Percentiles rank a stretch among this genome's conserved stretches.
These are phyloP conservation scores for Dallia pectoralis DNA, from an alignment of 2,797 vertebrate species.

Conservation along the genomic window DNA sequence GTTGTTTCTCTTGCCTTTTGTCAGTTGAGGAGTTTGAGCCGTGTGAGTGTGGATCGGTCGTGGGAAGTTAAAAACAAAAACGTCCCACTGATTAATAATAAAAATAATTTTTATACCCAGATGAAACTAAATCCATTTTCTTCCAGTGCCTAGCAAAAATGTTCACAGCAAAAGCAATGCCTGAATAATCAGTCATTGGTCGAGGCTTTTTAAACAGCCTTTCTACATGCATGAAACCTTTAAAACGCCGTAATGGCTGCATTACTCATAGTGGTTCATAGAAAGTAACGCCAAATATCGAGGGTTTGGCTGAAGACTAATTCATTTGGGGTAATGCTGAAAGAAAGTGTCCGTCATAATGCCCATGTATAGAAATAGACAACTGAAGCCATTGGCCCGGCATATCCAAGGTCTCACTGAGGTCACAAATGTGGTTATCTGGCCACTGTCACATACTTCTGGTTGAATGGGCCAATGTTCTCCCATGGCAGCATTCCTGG, in stretches of 20 bases:
- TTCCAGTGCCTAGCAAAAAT: not conserved
- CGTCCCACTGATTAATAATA: too few species aligned
- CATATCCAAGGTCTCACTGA: not conserved
- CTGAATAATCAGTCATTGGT: not conserved
- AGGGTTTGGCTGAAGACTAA: not conserved
- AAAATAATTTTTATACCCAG: too few species aligned
- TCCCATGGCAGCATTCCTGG: not conserved
- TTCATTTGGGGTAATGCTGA: not conserved
- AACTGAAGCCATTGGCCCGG: not conserved
- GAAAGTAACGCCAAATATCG: not conserved
- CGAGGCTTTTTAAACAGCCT: conserved; percentile 1
- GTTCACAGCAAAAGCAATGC: not conserved
- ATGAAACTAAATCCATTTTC: too few species aligned
- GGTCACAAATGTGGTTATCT: conserved; percentile 6
- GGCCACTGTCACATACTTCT: conserved; percentile 14
- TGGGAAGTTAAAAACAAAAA: too few species aligned
- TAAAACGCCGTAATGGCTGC: not conserved
- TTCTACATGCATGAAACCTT: not conserved
- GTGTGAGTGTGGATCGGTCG: too few species aligned
- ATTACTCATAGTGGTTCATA: not conserved
- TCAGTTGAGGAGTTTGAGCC: too few species aligned
- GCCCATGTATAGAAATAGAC: not conserved
- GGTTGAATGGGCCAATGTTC: conserved; percentile 14
- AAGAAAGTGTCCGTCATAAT: not conserved
- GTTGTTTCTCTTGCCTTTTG: too few species aligned